These are phyloP conservation scores for Puffinus mauretanicus DNA, from an alignment of 2,113 vertebrate species.

Conservation along the genomic window DNA sequence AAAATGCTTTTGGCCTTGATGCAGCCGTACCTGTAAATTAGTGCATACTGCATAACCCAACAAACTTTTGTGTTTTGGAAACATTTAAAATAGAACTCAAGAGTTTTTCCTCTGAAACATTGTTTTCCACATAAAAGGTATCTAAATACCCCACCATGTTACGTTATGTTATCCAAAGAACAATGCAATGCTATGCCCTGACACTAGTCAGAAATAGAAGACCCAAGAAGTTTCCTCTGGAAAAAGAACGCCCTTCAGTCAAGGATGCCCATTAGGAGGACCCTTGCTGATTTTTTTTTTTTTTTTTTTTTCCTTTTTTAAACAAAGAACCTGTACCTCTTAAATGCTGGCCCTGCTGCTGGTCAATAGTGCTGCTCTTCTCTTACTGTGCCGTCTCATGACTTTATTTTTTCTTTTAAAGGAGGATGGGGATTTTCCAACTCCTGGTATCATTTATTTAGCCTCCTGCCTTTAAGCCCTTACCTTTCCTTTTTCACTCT, in stretches of 20 bases:
- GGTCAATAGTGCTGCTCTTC: background rate
- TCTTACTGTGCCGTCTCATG: background rate
- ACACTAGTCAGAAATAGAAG: background rate
- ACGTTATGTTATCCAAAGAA: fast-evolving
- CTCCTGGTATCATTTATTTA: slow-evolving; percentile 2
- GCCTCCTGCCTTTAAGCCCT: background rate
- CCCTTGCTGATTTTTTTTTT: background rate
- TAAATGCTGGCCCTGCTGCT: background rate
- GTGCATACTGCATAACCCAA: too few species aligned
- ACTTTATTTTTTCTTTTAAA: background rate
- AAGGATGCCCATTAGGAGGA: background rate
- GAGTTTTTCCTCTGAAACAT: background rate
- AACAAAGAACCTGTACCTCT: background rate
- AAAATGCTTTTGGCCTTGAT: background rate
- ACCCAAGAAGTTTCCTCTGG: background rate
- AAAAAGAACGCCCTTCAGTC: background rate
- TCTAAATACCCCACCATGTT: fast-evolving
- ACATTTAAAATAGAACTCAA: fast-evolving
- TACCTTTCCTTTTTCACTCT: background rate
- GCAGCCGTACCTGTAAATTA: background rate
- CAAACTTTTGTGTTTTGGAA: background rate
- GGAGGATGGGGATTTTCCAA: background rate
- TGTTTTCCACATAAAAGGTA: background rate
- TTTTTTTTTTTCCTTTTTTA: background rate
- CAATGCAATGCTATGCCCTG: background rate